Evolutionary conservation across 1,140 invertebrate species (phyloP).

Genomic region (Conus betulinus): DNA sequence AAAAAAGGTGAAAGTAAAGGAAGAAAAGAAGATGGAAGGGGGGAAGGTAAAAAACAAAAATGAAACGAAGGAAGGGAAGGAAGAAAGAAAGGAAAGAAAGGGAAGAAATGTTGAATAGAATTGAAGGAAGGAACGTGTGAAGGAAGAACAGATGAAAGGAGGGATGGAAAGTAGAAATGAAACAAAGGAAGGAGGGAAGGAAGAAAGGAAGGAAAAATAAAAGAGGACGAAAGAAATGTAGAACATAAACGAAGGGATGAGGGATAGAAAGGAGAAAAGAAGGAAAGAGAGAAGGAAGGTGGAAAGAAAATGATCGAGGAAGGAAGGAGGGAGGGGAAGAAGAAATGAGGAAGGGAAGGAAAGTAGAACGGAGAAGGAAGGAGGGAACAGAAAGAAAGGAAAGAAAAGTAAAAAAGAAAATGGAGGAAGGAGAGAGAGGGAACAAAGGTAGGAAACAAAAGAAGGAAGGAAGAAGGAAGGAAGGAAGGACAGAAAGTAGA

Average conservation of each 20-base stretch:
- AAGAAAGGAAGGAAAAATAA: neutral
- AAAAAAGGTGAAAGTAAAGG: neutral
- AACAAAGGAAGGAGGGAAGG: neutral
- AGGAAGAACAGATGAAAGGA: neutral
- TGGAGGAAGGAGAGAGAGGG: neutral
- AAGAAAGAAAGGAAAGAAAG: too few relatives aligned
- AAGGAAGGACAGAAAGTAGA: neutral
- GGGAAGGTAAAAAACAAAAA: too few relatives aligned
- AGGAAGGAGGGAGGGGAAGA: neutral
- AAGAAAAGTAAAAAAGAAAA: neutral
- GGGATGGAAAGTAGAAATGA: neutral
- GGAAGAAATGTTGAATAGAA: too few relatives aligned
- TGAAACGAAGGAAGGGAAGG: too few relatives aligned
- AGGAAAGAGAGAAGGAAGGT: neutral
- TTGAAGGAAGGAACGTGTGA: neutral
- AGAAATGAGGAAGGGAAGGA: neutral
- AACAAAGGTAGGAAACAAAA: neutral
- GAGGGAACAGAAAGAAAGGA: neutral
- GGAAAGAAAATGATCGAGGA: neutral
- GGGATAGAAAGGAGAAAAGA: neutral
- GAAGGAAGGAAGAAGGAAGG: neutral
- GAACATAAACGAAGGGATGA: neutral
- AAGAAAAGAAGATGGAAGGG: neutral
- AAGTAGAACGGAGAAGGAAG: neutral
- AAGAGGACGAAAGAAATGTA: neutral